Evolutionary conservation across 1,140 invertebrate genomes (phyloP).

Genomic region (Aplysia californica): DNA sequence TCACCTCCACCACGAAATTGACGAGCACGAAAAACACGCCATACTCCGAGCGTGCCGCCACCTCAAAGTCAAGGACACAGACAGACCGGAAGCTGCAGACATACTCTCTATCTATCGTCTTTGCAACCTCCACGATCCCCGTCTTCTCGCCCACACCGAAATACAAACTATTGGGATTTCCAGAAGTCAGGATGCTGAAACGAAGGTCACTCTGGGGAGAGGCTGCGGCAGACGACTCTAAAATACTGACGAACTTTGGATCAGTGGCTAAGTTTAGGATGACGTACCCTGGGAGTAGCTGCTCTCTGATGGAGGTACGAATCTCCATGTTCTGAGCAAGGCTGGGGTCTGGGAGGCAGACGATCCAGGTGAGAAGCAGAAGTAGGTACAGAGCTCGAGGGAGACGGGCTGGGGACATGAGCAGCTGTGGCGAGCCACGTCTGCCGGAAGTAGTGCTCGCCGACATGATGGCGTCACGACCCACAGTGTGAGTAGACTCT

Average conservation of each 20-base stretch:
- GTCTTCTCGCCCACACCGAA: slow-evolving; percentile 91
- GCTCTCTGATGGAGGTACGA: slow-evolving; percentile 30
- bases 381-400: background rate
- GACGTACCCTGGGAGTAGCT: slow-evolving; percentile 24
- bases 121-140: slow-evolving; percentile 78
- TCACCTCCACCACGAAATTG: slow-evolving; percentile 81
- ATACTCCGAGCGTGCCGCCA: slow-evolving; percentile 8
- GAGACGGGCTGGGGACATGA: background rate
- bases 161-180: slow-evolving; percentile 31
- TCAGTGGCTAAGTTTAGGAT: slow-evolving; percentile 42
- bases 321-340: background rate
- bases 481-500: no score
- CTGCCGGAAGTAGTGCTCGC: background rate
- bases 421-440: background rate
- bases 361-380: background rate
- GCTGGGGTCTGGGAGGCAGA: background rate
- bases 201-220: slow-evolving; percentile 8
- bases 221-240: background rate
- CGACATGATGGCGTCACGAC: no score
- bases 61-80: slow-evolving; percentile 39
- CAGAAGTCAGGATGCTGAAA: slow-evolving; percentile 31
- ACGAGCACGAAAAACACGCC: slow-evolving; percentile 29
- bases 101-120: slow-evolving; percentile 36
- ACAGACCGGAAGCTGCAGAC: slow-evolving; percentile 44
- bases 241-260: slow-evolving; percentile 6